Percentiles rank a stretch among this genome's conserved stretches.
These are phyloP conservation scores for Poecile montanus DNA, from an alignment of 2,797 vertebrate species.

Conservation along the genomic window DNA sequence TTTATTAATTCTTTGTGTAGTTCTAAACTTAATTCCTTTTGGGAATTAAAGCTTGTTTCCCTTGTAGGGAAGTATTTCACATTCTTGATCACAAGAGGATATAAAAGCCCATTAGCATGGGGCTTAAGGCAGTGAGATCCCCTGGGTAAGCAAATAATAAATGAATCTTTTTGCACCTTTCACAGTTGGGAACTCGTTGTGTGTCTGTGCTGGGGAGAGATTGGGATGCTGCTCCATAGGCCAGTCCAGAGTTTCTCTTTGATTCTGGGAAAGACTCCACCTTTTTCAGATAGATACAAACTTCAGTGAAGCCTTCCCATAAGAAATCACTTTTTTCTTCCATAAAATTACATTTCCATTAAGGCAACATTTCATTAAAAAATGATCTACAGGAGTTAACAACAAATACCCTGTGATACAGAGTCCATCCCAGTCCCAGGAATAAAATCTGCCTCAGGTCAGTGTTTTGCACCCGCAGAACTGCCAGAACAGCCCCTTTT, in stretches of 20 bases:
- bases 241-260: background rate
- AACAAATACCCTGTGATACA: too few relatives aligned
- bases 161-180: background rate
- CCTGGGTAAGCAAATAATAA: background rate
- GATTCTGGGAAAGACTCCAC: background rate
- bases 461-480: rapidly evolving
- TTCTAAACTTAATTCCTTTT: background rate
- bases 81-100: background rate
- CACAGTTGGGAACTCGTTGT: background rate
- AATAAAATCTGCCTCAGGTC: too few relatives aligned
- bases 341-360: background rate
- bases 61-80: background rate
- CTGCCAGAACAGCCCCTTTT: background rate
- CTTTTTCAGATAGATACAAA: background rate
- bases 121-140: background rate
- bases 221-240: background rate
- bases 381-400: background rate
- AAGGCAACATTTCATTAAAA: background rate
- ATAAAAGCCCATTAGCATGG: background rate
- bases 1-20: background rate
- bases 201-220: background rate
- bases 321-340: background rate
- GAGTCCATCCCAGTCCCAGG: background rate
- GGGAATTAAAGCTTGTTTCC: background rate
- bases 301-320: background rate